These are phyloP conservation scores for Erpornis zantholeuca DNA, from an alignment of 2,113 vertebrate species.

Conservation along the genomic window DNA sequence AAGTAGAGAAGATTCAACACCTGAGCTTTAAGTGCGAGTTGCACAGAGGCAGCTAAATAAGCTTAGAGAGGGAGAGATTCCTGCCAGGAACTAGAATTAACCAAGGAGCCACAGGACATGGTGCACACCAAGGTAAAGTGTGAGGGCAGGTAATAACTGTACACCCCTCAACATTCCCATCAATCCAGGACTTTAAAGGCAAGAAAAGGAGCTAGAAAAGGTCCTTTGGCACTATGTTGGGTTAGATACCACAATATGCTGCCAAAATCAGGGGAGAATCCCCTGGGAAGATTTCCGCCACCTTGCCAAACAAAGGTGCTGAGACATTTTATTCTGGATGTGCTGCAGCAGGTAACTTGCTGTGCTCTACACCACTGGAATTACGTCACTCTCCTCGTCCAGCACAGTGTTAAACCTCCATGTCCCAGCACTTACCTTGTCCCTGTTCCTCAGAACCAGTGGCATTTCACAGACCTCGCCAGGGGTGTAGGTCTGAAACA, in stretches of 20 bases:
- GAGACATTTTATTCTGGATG: not conserved
- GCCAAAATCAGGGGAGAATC: not conserved
- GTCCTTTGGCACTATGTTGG: not conserved
- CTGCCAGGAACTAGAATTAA: not conserved
- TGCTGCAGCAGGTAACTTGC: not conserved
- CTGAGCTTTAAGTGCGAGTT: not conserved
- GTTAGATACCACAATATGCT: rapidly evolving
- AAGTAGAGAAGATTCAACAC: not conserved
- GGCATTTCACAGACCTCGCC: slow-evolving; percentile 77
- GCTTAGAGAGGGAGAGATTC: not conserved
- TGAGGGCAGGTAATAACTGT: not conserved
- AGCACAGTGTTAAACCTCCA: not conserved
- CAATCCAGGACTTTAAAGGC: not conserved
- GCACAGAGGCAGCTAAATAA: not conserved
- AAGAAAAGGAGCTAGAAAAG: not conserved
- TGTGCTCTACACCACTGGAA: rapidly evolving
- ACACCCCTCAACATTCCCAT: not conserved
- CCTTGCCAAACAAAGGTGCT: not conserved
- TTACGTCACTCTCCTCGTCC: not conserved
- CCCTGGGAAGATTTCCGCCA: not conserved
- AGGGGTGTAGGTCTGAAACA: slow-evolving; percentile 83
- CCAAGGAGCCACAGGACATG: not conserved
- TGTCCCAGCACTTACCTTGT: slow-evolving; percentile 68
- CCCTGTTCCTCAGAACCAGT: slow-evolving; percentile 80
- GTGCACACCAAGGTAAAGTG: not conserved